Evolutionary conservation across 2,797 vertebrate genomes (phyloP), one percentile per base, ranked within the genome.

Genomic region (Setipinna tenuifilis): DNA sequence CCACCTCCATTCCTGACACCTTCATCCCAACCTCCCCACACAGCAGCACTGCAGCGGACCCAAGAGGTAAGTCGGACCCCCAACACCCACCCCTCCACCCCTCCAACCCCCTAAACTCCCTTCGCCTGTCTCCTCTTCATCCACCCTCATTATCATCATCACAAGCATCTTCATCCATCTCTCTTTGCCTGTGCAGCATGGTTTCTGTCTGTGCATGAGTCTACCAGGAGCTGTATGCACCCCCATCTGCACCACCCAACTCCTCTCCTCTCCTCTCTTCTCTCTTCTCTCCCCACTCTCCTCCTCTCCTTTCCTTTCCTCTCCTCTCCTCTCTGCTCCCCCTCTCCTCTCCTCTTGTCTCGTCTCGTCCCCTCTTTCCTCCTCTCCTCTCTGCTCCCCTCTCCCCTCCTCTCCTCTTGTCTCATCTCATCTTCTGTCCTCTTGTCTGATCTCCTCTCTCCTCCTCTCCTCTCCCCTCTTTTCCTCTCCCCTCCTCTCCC

Each of bases 51-150:
- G 78, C 23, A 75, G 57, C 16, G 85, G 91, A 94, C 19, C 81
- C 86, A 0, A 3, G 83, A 96, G 95, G 95, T 96, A 96, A 96
- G 88, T 35, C 86, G 84, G 83, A 88, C 89, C 84, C 65, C 82
- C 61, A 23, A n/a, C 25, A 85, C 54, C 81, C 11, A n/a, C 58
- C 58, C 28, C 17, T 86, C 78, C 16, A 2, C 0, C 44, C 46
- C 46, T 48, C 46, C 46, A 48, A 10, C 3, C 46, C 10, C 3
- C 46, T 10, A 48, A 10, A 3, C 10, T 10, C 46, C 46, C 46
- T 48, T 48, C 10, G 46, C 10, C 46, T 48, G 46, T 48, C 71
- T 23, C 46, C 57, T 31, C 54, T 54, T 61, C 23, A 25, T 28
- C 21, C 65, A 19, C 23, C 61, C 25, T 81, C 61, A 48, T 6